phyloP scores from a whole-genome alignment of 2,113 vertebrate genomes.

The Amphilophus citrinellus region DNA sequence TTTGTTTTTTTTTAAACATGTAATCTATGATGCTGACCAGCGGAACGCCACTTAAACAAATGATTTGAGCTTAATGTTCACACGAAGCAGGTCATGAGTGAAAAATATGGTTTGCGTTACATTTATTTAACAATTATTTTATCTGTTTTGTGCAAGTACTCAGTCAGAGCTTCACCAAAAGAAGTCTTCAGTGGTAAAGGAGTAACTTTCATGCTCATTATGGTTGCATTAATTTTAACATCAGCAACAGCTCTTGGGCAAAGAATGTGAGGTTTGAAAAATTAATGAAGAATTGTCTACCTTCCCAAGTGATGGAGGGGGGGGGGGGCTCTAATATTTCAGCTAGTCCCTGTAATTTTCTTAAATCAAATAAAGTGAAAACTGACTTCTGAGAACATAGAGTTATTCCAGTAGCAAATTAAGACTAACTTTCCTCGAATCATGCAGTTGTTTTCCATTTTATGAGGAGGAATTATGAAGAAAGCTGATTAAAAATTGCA shows the following conservation, averaged over 20 bases:
- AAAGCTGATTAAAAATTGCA: constrained; percentile 18
- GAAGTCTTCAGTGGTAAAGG: neutral
- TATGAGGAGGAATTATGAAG: neutral
- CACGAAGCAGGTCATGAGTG: neutral
- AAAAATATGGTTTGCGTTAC: neutral
- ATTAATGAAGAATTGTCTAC: neutral
- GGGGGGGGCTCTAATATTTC: neutral
- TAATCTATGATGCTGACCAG: neutral
- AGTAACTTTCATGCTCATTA: neutral
- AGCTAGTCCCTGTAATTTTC: neutral
- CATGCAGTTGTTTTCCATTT: neutral
- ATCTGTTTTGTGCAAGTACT: too few relatives aligned
- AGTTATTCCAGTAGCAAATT: neutral
- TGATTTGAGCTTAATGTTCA: neutral
- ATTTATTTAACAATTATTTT: too few relatives aligned
- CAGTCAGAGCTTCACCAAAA: neutral
- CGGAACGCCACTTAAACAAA: neutral
- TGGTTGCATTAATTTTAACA: neutral
- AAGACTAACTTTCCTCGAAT: neutral
- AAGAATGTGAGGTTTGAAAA: constrained; percentile 1
- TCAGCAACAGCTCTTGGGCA: neutral
- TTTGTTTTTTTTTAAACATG: neutral
- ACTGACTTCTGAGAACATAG: neutral
- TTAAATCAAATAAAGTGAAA: constrained; percentile 21
- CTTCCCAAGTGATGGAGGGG: neutral